phyloP scores from a whole-genome alignment of 2,113 vertebrate genomes.

The Sylvietta virens region DNA sequence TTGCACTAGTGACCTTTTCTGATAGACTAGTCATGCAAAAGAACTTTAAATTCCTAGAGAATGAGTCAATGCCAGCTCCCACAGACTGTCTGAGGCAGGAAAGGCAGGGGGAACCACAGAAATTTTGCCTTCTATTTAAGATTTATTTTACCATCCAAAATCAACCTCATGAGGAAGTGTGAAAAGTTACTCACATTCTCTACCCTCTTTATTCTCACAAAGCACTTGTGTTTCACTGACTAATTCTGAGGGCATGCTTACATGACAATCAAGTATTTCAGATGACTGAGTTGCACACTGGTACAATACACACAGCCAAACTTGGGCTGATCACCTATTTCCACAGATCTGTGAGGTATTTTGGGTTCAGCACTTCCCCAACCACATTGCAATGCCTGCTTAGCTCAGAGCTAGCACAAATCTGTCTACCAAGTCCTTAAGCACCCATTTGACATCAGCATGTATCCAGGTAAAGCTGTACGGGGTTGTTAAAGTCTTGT shows the following conservation, averaged over 20 bases:
- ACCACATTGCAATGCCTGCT: fast-evolving
- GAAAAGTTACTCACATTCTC: neutral
- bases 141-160: neutral
- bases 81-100: neutral
- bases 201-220: neutral
- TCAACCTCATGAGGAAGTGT: neutral
- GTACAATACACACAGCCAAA: too few relatives aligned
- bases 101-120: neutral
- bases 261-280: neutral
- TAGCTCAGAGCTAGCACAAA: neutral
- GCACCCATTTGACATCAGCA: neutral
- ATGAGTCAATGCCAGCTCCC: neutral
- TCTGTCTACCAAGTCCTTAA: neutral
- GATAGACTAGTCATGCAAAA: neutral
- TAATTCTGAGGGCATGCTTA: neutral
- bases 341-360: neutral
- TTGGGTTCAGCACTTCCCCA: neutral
- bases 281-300: neutral
- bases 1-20: neutral
- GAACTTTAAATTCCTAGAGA: neutral
- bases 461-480: neutral
- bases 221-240: neutral
- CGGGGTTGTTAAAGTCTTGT: neutral
- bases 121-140: neutral
- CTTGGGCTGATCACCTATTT: neutral